A percentile compares a stretch with the other conserved stretches of the same genome.
Evolutionary conservation across 2,113 vertebrate species (phyloP).

Genomic region (Platanista minor): DNA sequence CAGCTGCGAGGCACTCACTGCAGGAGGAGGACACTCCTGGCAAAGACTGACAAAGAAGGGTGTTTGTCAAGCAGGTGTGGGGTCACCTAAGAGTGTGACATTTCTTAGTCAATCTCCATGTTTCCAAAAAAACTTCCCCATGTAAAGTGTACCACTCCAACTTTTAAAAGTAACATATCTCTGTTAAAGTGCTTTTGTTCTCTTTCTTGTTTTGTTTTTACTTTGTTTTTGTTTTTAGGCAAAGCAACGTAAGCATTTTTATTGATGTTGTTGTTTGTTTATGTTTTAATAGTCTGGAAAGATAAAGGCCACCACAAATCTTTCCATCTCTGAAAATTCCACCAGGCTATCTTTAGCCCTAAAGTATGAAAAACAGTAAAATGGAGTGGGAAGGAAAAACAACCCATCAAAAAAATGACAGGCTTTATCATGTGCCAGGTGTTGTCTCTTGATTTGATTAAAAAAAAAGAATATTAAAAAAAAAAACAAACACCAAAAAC

Average conservation of each 20-base stretch:
- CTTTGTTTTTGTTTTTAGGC: slow-evolving; percentile 63
- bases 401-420: slow-evolving; percentile 63
- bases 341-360: slow-evolving; percentile 65
- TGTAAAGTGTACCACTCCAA: slow-evolving; percentile 66
- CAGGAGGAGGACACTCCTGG: slow-evolving; percentile 44
- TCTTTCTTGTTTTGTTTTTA: slow-evolving; percentile 26
- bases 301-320: slow-evolving; percentile 69
- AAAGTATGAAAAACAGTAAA: slow-evolving; percentile 60
- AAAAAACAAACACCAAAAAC: slow-evolving; percentile 44
- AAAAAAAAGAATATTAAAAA: neutral
- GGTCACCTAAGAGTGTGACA: slow-evolving; percentile 73
- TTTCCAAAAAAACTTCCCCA: slow-evolving; percentile 70
- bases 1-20: slow-evolving; percentile 23
- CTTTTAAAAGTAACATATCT: slow-evolving; percentile 54
- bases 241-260: slow-evolving; percentile 63
- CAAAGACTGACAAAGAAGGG: slow-evolving; percentile 66
- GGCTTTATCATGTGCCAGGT: slow-evolving; percentile 58
- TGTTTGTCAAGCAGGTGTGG: slow-evolving; percentile 65
- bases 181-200: slow-evolving; percentile 35
- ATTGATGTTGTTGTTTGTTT: slow-evolving; percentile 48
- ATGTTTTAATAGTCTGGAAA: slow-evolving; percentile 56
- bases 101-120: slow-evolving; percentile 67
- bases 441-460: slow-evolving; percentile 57
- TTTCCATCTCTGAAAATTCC: slow-evolving; percentile 79
- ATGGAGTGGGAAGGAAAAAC: slow-evolving; percentile 61